Conservation (phyloP, 1,140 invertebrate species). For the Musca vetustissima region DNA sequence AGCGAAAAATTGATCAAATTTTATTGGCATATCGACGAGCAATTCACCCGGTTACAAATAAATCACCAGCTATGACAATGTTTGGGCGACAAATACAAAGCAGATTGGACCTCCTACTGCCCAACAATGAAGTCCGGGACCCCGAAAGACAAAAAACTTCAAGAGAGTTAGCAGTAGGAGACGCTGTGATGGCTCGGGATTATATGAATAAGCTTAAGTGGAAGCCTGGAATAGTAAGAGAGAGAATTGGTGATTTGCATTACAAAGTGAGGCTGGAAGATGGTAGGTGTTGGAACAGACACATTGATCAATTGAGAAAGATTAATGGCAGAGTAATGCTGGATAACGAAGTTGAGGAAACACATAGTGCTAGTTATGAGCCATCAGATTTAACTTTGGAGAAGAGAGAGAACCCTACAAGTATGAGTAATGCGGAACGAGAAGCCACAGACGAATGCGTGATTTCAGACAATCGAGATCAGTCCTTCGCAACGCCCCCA, state of each 20-base stretch:
- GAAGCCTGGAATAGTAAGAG: conserved; percentile 28
- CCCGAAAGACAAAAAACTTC: too few species aligned
- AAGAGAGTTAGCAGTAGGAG: conserved; percentile 14
- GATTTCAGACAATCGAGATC: too few species aligned
- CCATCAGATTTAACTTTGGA: too few species aligned
- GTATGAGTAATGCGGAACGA: too few species aligned
- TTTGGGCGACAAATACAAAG: conserved; percentile 27
- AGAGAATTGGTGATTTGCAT: conserved; percentile 30
- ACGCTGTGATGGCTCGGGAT: conserved; percentile 26
- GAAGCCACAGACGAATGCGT: too few species aligned
- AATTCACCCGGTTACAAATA: conserved; percentile 25
- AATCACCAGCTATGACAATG: conserved; percentile 30
- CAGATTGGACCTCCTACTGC: conserved; percentile 24
- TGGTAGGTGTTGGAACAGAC: conserved; percentile 32
- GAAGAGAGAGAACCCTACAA: too few species aligned
- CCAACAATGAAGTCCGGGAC: neutral
- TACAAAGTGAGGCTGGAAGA: conserved; percentile 32
- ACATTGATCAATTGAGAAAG: conserved; percentile 33
- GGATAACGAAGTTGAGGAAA: too few species aligned
- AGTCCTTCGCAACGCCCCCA: too few species aligned
- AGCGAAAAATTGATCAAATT: conserved; percentile 7
- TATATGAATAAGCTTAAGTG: conserved; percentile 30
- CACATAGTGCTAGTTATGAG: too few species aligned
- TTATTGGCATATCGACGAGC: conserved; percentile 27
- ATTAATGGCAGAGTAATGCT: too few species aligned